Evolutionary conservation across 2,888 invertebrate species (phyloP), one percentile per base, ranked within the genome.

Genomic region (Linnaemya tessellans): DNA sequence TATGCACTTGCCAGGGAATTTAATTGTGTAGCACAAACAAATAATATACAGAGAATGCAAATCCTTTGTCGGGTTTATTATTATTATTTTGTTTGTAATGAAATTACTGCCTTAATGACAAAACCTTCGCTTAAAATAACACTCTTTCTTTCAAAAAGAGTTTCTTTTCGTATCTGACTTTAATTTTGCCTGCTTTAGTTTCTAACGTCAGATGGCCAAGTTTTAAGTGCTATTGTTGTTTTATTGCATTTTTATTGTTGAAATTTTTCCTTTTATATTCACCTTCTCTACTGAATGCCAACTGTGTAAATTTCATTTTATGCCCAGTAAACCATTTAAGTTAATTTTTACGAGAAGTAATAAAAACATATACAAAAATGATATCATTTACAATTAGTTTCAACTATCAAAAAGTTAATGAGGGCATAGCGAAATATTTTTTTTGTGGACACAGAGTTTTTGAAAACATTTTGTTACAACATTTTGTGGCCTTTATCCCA

Each of bases 61-160:
- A 46, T 67, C 18, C 11, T 13, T 11, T 15, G 30, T 62, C 25
- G 38, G 25, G 58, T 73, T 35, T 54, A 7, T 43, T 3, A 9
- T 43, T 35, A n/a, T n/a, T n/a, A n/a, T 30, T 58, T 41, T 62
- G 46, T 75, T 75, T 81, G 5, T 3, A 2, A 30, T 5, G 30
- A 30, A 81, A 75, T 81, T 62, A 75, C 43, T 46, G 46, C 64
- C 54, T 62, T 74, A 74, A 80, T 43, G 60, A 81, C 43, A 64
- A 35, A 7, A 81, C 64, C 68, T 81, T 54, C 46, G 62, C 43
- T 68, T 62, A 38, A 30, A 68, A 60, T 67, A 58, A 80, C 58
- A 58, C 41, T 56, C 1, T 46, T 25, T 62, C 60, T 3, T 10
- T 15, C 5, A n/a, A n/a, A 62, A n/a, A 62, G 3, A 30, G 3